Evolutionary conservation across 2,113 vertebrate genomes (phyloP), one percentile per base, ranked within the genome.

Genomic region (Holacanthus passer): DNA sequence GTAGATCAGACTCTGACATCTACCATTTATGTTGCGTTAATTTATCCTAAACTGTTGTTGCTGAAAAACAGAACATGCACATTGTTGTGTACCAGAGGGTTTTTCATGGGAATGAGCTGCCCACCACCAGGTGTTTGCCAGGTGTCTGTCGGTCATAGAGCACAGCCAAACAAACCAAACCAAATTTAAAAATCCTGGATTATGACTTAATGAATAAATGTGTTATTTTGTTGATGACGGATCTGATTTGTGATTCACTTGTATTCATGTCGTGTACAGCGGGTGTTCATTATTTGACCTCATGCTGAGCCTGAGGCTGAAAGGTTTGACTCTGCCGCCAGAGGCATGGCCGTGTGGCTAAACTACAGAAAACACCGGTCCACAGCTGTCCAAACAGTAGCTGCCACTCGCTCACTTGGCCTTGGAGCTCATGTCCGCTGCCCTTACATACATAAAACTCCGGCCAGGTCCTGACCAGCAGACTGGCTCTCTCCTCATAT

Each of bases 341-440:
- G 68, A 83, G 68, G 81, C 77, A 81, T 48, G 53, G 77, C 77
- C 71, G 77, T 70, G 88, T 82, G 89, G 71, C 77, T 83, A 73
- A 89, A 77, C 82, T 87, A 76, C 85, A 81, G 81, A 85, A 90
- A 93, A 83, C 81, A 87, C 78, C 72, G n/a, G n/a, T 79, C 81
- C 78, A 81, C 94, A 94, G 92, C 93, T 94, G 93, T 93, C 79
- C 83, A 95, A 93, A 94, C 91, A 94, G 82, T 74, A 69, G 62
- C 85, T 83, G 67, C 82, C 58, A 55, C 66, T 55, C 76, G 63
- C 63, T 75, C 10, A 58, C 74, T 60, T 72, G 74, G 72, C 59
- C 83, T 71, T 45, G 68, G 69, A 77, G 59, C 62, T 58, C 10
- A 14, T 67, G 74, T 63, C 81, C 69, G 5, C 73, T 77, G 73